Evolutionary conservation across 2,113 vertebrate species (phyloP).

Genomic region (Daboia siamensis): DNA sequence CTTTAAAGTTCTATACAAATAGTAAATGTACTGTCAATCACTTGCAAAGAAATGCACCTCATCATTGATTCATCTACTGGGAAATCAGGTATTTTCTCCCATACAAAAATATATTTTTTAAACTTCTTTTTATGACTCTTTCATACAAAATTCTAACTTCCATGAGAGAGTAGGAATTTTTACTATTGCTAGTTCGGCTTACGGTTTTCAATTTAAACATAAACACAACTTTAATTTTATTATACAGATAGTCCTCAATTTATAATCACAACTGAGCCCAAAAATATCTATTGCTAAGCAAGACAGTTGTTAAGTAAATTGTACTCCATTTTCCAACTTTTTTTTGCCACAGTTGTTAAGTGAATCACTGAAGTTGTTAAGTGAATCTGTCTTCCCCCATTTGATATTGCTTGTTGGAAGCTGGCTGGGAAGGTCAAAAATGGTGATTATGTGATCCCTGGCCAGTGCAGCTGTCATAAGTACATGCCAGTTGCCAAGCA

Average conservation of each 20-base stretch:
- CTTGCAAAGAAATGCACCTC: not conserved
- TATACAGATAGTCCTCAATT: not conserved
- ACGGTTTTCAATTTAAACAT: slow-evolving; percentile 29
- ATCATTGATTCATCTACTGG: not conserved
- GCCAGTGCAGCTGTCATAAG: not conserved
- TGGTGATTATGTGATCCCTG: not conserved
- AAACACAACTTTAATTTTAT: not conserved
- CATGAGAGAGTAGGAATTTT: not conserved
- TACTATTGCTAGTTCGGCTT: not conserved
- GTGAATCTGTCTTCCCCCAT: not conserved
- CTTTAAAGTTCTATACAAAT: not conserved
- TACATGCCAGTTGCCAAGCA: not conserved
- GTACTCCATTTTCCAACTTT: not conserved
- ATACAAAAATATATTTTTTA: not conserved
- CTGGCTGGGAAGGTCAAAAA: not conserved
- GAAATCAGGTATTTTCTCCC: not conserved
- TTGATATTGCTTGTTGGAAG: not conserved
- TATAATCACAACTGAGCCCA: not conserved
- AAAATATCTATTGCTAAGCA: not conserved
- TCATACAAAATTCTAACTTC: not conserved
- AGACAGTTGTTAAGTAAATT: not conserved
- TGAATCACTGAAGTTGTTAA: not conserved
- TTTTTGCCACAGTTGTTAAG: not conserved
- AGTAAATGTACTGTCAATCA: not conserved
- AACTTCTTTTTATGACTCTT: not conserved